Base-by-base conservation (phyloP, 30 jellyfish, hydroid and myxozoan species). In the Aurelia coerulea region DNA sequence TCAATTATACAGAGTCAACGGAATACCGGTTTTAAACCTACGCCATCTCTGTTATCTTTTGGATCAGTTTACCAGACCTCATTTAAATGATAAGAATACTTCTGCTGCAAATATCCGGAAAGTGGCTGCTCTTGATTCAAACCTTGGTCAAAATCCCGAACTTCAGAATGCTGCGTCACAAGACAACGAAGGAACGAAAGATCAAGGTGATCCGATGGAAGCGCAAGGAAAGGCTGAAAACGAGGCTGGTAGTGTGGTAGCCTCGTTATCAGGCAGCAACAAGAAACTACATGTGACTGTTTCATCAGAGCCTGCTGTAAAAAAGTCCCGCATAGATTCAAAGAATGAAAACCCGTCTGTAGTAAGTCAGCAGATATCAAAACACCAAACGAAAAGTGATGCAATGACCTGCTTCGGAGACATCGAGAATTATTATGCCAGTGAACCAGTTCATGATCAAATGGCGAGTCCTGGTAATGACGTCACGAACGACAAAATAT, bases 1-100 rank as follows among this genome's bases (percentile, higher is more conserved):
- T n/a, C 97, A 89, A 62, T 65, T 89, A 11, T 89, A 73, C 75
- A 85, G 94, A 23, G 97, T 89, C 23, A 89, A 89, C 54, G 97
- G 97, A 14, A 73, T 89, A 12, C 97, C 97, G 4, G 78, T 89
- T 35, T 77, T 89, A 11, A 89, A 89, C 77, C 77, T 89, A 49
- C 88, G 33, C 18, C 97, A 89, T 80, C 83, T 89, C 14, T 89
- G 97, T 53, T 84, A 89, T 51, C 46, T 89, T 4, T 54, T 89
- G 15, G 97, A 89, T 60, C 56, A 23, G 31, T 50, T 80, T 15
- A 89, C 97, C 11, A 50, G 56, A 14, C 97, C 97, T 34, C 94
- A 89, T 89, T 4, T 53, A 19, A 17, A 13, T 17, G 3, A 10
- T 8, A 16, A 2, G 56, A 9, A 46, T 46, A 46, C 56, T 46